Evolutionary conservation across 1,140 invertebrate genomes (phyloP).

Genomic region (Adoxophyes honmai): DNA sequence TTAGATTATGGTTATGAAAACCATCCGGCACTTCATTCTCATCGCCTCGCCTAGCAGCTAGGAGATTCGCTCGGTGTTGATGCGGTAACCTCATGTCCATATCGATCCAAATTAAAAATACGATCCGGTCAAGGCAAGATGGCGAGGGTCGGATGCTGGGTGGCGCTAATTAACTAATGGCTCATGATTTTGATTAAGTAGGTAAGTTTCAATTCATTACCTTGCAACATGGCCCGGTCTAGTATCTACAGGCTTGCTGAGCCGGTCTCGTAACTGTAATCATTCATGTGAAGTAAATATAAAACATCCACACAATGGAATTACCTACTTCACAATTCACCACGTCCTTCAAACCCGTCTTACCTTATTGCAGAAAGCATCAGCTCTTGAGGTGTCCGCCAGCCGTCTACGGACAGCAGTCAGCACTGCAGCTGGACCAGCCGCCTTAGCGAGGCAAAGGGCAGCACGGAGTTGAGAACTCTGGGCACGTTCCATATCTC

Average conservation of each 20-base stretch:
- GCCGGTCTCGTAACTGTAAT: conserved; percentile 55
- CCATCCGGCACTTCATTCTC: no score
- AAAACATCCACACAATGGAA: no score
- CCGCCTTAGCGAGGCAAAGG: conserved; percentile 58
- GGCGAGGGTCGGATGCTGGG: no score
- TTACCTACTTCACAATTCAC: no score
- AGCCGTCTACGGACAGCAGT: conserved; percentile 54
- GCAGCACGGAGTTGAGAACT: conserved; percentile 51
- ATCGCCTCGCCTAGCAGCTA: no score
- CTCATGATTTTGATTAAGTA: not conserved
- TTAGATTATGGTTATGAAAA: no score
- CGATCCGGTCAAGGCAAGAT: no score
- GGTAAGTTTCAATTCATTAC: conserved; percentile 28
- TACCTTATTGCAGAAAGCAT: conserved; percentile 58
- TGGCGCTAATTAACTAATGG: no score
- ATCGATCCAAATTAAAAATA: no score
- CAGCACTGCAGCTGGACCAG: conserved; percentile 58
- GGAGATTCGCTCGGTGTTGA: no score
- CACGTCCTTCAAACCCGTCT: not conserved
- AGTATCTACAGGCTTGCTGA: conserved; percentile 55
- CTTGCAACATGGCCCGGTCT: conserved; percentile 38
- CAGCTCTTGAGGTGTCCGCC: conserved; percentile 41
- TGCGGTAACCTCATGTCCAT: no score
- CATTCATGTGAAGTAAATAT: no score
- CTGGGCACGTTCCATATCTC: conserved; percentile 28